Percentiles rank a stretch among this genome's conserved stretches.
Conservation (phyloP, 2,888 invertebrate genomes). For the Drosophila neoperkinsi region DNA sequence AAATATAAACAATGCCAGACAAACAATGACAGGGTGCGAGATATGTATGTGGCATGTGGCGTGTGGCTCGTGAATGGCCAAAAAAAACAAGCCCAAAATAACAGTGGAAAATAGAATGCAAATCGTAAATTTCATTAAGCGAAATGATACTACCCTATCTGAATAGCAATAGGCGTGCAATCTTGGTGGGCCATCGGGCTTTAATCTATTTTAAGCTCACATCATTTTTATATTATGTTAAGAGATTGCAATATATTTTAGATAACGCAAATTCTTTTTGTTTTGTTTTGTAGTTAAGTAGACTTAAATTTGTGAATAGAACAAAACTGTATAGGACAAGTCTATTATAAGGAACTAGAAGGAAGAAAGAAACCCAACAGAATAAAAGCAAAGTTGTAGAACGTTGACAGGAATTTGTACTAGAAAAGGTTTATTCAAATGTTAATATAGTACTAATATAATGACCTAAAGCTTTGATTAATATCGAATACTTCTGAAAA, state of each 20-base stretch:
- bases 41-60: conserved; percentile 9
- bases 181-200: neutral
- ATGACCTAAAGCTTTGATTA: neutral
- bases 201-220: neutral
- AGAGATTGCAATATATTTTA: neutral
- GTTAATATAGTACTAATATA: neutral
- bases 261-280: neutral
- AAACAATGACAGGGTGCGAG: conserved; percentile 32
- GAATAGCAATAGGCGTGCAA: neutral
- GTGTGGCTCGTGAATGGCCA: conserved; percentile 14
- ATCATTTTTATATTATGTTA: neutral
- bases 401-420: neutral
- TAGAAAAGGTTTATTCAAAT: neutral
- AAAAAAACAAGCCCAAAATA: conserved; percentile 32
- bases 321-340: neutral
- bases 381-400: neutral
- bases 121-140: conserved; percentile 29
- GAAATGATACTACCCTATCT: conserved; percentile 20
- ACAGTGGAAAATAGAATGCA: conserved; percentile 29
- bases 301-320: neutral
- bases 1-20: conserved; percentile 34
- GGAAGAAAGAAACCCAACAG: neutral
- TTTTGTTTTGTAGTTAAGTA: neutral
- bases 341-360: neutral
- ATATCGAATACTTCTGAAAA: neutral